Conservation (phyloP, 2,888 invertebrate genomes). For the Eulithis testata region DNA sequence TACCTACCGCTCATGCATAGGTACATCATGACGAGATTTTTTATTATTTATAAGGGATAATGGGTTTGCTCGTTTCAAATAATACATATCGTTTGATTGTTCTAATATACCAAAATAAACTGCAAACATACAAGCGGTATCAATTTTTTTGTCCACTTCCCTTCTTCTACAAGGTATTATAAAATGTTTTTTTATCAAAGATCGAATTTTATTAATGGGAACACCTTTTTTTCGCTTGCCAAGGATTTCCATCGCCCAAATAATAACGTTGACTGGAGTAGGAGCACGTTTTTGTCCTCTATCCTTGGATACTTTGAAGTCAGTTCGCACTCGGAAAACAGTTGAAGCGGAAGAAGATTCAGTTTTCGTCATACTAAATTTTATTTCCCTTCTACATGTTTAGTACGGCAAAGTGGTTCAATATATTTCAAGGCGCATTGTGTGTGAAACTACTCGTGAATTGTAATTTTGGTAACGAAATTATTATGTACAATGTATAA, state of each 20-base stretch:
- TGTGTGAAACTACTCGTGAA: neutral
- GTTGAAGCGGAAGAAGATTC: conserved; percentile 47
- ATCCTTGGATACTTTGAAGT: conserved; percentile 50
- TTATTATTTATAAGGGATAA: conserved; percentile 7
- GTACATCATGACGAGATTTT: conserved; percentile 15
- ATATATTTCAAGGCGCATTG: conserved; percentile 17
- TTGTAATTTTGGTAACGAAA: neutral
- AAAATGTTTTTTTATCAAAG: conserved; percentile 58
- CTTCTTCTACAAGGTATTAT: conserved; percentile 53
- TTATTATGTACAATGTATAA: neutral
- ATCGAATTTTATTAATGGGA: conserved; percentile 51
- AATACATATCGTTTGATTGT: conserved; percentile 50
- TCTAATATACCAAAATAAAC: conserved; percentile 59
- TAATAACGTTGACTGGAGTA: conserved; percentile 59
- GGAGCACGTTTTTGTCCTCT: conserved; percentile 44
- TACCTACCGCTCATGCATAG: neutral
- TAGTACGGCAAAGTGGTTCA: conserved; percentile 11
- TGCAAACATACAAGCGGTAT: conserved; percentile 53
- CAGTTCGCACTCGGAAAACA: conserved; percentile 49
- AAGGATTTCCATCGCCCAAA: conserved; percentile 63
- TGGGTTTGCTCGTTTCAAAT: conserved; percentile 42
- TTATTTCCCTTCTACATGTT: conserved; percentile 29
- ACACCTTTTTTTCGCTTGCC: conserved; percentile 52
- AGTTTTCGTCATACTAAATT: conserved; percentile 45
- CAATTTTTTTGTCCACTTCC: conserved; percentile 57